These are phyloP conservation scores for Bovichtus diacanthus DNA, from an alignment of 2,797 vertebrate genomes.

Conservation along the genomic window DNA sequence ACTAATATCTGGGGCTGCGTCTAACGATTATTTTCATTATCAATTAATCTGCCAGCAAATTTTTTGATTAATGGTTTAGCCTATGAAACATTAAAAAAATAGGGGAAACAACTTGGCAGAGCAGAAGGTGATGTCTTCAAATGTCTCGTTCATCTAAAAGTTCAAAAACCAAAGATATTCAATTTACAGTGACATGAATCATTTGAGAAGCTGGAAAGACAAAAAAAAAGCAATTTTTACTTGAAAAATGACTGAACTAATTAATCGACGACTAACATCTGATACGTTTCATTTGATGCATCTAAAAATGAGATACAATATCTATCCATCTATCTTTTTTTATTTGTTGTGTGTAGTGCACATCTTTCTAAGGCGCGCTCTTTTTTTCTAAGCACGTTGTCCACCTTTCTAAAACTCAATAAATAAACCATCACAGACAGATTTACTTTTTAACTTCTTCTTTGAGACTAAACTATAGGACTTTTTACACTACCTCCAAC, in stretches of 20 bases:
- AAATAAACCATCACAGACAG: conserved; percentile 17
- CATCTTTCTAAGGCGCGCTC: neutral
- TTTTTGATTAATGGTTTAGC: neutral
- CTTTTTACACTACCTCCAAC: conserved; percentile 35
- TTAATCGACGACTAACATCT: neutral
- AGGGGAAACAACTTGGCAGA: neutral
- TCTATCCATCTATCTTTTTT: neutral
- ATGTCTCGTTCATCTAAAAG: no score
- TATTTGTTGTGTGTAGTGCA: neutral
- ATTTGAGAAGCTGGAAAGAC: neutral
- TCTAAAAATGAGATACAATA: neutral
- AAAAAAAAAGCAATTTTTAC: no score
- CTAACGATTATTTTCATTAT: neutral
- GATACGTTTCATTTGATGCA: neutral
- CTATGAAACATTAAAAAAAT: neutral
- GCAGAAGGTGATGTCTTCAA: neutral
- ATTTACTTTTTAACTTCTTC: conserved; percentile 35
- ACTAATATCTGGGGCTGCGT: neutral
- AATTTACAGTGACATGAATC: neutral
- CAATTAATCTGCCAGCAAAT: neutral
- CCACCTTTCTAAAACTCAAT: conserved; percentile 2
- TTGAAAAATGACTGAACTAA: neutral
- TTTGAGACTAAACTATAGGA: conserved; percentile 35
- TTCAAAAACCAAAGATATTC: neutral
- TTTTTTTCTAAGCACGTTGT: neutral